Evolutionary conservation across 2,888 invertebrate species (phyloP), one percentile per base, ranked within the genome.

Genomic region (Pandemis heparana): DNA sequence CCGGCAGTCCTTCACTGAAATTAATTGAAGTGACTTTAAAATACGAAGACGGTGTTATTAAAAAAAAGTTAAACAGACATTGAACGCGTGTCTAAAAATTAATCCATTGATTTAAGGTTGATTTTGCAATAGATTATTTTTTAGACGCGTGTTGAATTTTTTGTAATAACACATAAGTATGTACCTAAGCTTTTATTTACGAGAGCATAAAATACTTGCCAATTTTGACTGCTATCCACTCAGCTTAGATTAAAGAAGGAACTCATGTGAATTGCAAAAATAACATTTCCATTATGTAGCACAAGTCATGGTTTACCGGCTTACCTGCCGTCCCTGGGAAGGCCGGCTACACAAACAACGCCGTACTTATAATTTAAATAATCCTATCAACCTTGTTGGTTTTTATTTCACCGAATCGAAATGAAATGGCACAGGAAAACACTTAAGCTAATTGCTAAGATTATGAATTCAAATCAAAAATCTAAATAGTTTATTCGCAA

Each of bases 241-340:
- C 12, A 12, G 43, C 43, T 10, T 12, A 43, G 43, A 12, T 18
- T 9, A 18, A 56, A 1, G 5, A 56, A 56, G 5, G 5, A 56
- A 16, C 51, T 56, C 23, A 56, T 56, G 12, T 63, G 70, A 70
- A 53, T 64, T 63, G 56, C 63, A 18, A 70, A 64, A 38, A 64
- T 64, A 63, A 70, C 56, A 70, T 70, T 70, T 63, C 56, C 63
- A 70, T 70, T 32, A 56, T 56, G 60, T 38, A 60, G 14, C 56
- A 23, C 59, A 7, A 9, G 60, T 60, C 60, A 38, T 60, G 38
- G n/a, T 32, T 60, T 38, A 32, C 16, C 32, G 32, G 7, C 1
- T 32, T 59, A 5, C 48, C 32, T 59, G 1, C 48, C 32, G 14
- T 32, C 5, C 10, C 32, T 14, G 23, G 59, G 12, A 32, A 32